A percentile compares a stretch with the other conserved stretches of the same genome.
These are phyloP conservation scores for Zelleria hepariella DNA, from an alignment of 2,888 invertebrate genomes.

Conservation along the genomic window DNA sequence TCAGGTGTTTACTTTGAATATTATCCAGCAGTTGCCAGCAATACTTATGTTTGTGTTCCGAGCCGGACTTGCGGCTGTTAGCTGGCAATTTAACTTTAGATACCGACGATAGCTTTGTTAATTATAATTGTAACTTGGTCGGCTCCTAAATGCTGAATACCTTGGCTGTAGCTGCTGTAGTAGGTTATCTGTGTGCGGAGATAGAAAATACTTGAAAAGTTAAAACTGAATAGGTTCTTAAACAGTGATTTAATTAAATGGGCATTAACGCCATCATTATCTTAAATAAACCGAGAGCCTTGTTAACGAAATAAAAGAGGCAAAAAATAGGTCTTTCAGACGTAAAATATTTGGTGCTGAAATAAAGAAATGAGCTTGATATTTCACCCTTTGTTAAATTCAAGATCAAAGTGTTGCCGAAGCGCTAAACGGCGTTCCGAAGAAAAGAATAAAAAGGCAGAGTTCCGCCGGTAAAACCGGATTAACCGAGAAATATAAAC, in stretches of 20 bases:
- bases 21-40: conserved; percentile 32
- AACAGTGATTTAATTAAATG: not conserved
- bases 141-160: not conserved
- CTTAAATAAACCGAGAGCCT: not conserved
- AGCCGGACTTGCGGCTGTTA: not conserved
- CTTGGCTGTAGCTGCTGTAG: too few species aligned
- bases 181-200: too few species aligned
- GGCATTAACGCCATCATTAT: not conserved
- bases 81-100: conserved; percentile 32
- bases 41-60: conserved; percentile 10
- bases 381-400: conserved; percentile 5
- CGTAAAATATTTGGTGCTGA: conserved; percentile 4
- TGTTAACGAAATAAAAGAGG: not conserved
- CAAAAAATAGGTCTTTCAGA: not conserved
- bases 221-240: too few species aligned
- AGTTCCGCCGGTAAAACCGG: conserved; percentile 12
- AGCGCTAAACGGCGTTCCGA: conserved; percentile 1
- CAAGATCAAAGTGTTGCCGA: not conserved
- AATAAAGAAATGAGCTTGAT: conserved; percentile 2
- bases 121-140: not conserved
- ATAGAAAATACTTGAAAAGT: too few species aligned
- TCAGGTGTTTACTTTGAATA: conserved; percentile 53
- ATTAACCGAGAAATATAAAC: conserved; percentile 57
- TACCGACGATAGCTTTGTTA: conserved; percentile 4
- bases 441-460: not conserved